phyloP scores from a whole-genome alignment of 2,888 invertebrate genomes.

The Drosophila rubida region DNA sequence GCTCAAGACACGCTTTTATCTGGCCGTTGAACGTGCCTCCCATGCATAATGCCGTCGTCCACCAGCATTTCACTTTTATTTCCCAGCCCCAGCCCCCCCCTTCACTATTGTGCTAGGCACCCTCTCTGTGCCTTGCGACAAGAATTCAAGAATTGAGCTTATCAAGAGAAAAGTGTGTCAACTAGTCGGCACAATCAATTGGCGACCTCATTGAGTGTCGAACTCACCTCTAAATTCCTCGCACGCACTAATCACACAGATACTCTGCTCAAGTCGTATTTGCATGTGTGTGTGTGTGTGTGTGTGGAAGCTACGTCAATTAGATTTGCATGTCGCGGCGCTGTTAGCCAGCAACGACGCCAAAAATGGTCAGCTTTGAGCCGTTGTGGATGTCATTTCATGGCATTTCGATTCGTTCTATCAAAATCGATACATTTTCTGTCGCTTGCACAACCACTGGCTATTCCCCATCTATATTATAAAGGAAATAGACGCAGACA shows the following conservation, averaged over 20 bases:
- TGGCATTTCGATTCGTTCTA: constrained; percentile 1
- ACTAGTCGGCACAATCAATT: constrained; percentile 21
- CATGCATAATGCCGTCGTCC: not conserved
- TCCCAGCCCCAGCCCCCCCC: not conserved
- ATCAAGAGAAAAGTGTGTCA: constrained; percentile 45
- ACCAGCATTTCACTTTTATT: not conserved
- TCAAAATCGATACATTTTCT: not conserved
- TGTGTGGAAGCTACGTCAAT: constrained; percentile 7
- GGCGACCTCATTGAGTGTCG: constrained; percentile 38
- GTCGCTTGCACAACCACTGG: not conserved
- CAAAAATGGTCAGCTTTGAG: constrained; percentile 29
- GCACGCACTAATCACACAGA: constrained; percentile 27
- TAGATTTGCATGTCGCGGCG: constrained; percentile 36
- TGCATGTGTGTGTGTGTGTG: not conserved
- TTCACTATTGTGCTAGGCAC: too few species aligned
- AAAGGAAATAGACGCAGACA: not conserved
- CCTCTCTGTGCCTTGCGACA: too few species aligned
- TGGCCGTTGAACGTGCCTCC: not conserved
- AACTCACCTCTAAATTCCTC: constrained; percentile 28
- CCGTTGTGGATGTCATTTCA: constrained; percentile 9
- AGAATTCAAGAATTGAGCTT: not conserved
- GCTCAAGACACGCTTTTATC: constrained; percentile 1
- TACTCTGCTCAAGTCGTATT: not conserved
- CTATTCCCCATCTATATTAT: not conserved
- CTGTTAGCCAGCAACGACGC: constrained; percentile 6